Evolutionary conservation across 1,140 invertebrate species (phyloP).

Genomic region (fruit fly (Drosophila melanogaster)): DNA sequence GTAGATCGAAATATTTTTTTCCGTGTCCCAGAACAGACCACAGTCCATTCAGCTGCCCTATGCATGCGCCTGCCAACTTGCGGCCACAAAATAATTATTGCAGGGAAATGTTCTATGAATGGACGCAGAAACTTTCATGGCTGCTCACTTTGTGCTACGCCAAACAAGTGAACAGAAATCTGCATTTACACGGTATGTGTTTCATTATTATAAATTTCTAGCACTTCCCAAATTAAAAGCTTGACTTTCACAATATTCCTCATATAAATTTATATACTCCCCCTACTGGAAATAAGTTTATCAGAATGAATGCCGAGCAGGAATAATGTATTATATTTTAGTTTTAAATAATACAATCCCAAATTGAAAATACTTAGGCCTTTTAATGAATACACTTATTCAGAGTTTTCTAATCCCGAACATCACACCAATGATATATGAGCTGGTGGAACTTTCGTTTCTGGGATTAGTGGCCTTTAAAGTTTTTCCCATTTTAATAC

Average conservation of each 20-base stretch:
- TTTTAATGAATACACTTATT: neutral
- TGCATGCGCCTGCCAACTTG: slow-evolving; percentile 54
- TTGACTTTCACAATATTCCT: too few relatives aligned
- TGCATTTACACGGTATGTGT: neutral
- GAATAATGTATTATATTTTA: too few relatives aligned
- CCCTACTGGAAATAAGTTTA: too few relatives aligned
- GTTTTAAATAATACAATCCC: too few relatives aligned
- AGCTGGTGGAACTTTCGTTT: neutral
- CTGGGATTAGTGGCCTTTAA: slow-evolving; percentile 2
- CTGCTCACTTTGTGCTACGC: slow-evolving; percentile 50
- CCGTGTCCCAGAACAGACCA: neutral
- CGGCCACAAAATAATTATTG: slow-evolving; percentile 64
- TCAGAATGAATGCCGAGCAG: too few relatives aligned
- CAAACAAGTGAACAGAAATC: slow-evolving; percentile 22
- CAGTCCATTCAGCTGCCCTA: slow-evolving; percentile 38
- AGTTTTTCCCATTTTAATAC: neutral
- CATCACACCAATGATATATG: neutral
- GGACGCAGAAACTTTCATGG: slow-evolving; percentile 50
- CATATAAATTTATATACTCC: too few relatives aligned
- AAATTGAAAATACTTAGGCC: neutral
- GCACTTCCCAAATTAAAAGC: too few relatives aligned
- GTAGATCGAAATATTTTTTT: neutral
- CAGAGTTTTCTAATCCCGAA: neutral
- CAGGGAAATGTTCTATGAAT: slow-evolving; percentile 63
- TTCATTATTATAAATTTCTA: too few relatives aligned